A percentile compares a stretch with the other conserved stretches of the same genome.
Conservation (phyloP, 2,888 invertebrate species). For the Agonopterix alstromeriana region DNA sequence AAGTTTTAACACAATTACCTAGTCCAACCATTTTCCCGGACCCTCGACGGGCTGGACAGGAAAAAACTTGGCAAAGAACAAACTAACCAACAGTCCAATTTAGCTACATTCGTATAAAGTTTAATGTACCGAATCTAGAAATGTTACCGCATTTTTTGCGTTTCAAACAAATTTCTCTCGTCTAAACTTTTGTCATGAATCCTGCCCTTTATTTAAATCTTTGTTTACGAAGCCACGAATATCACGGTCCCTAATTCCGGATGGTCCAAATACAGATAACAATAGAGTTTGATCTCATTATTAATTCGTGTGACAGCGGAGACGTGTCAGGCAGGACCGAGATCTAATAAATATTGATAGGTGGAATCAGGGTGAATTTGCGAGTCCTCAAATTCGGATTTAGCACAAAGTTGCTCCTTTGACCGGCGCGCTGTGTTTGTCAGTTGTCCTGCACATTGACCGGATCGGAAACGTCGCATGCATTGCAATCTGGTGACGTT, state of each 20-base stretch:
- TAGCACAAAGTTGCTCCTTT: slow-evolving; percentile 56
- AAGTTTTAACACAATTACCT: slow-evolving; percentile 75
- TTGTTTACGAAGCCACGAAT: slow-evolving; percentile 1
- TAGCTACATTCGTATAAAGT: slow-evolving; percentile 69
- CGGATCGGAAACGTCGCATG: slow-evolving; percentile 20
- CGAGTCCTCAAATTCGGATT: slow-evolving; percentile 45
- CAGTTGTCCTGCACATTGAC: slow-evolving; percentile 19
- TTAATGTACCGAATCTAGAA: slow-evolving; percentile 70
- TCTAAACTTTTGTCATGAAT: slow-evolving; percentile 3
- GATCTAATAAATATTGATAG: slow-evolving; percentile 54
- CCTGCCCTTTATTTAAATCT: slow-evolving; percentile 2
- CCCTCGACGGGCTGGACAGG: slow-evolving; percentile 58
- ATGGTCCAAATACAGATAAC: slow-evolving; percentile 3
- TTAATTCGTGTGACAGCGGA: slow-evolving; percentile 12
- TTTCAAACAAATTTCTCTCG: slow-evolving; percentile 31
- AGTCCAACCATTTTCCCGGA: slow-evolving; percentile 59
- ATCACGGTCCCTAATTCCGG: background rate
- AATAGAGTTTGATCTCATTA: slow-evolving; percentile 15
- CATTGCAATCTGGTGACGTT: slow-evolving; percentile 15
- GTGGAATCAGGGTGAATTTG: slow-evolving; percentile 23
- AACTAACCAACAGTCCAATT: slow-evolving; percentile 68
- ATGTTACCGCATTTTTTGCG: slow-evolving; percentile 52
- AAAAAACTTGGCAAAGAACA: slow-evolving; percentile 73
- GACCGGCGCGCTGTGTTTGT: slow-evolving; percentile 32
- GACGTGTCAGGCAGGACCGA: slow-evolving; percentile 13